phyloP scores from a whole-genome alignment of 2,888 invertebrate genomes.

The Cephonodes hylas region DNA sequence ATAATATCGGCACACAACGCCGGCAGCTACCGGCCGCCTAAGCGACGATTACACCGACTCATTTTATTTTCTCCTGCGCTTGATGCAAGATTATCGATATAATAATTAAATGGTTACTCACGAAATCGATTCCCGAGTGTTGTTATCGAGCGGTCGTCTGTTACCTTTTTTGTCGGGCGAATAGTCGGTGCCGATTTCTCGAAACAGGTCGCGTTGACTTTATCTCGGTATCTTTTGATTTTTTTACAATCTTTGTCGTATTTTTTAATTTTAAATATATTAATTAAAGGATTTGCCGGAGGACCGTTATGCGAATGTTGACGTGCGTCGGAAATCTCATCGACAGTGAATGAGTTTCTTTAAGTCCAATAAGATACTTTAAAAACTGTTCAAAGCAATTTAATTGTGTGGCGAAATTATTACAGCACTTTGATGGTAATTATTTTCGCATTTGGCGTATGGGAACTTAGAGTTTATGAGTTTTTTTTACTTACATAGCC shows the following conservation, averaged over 20 bases:
- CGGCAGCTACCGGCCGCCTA: conserved; percentile 79
- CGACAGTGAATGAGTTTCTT: background rate
- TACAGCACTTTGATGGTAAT: no score
- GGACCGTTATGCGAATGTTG: background rate
- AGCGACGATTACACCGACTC: conserved; percentile 77
- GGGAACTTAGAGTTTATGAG: no score
- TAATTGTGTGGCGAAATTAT: no score
- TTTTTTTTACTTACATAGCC: no score
- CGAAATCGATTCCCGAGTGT: conserved; percentile 80
- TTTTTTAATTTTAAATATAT: conserved; percentile 2
- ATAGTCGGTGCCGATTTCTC: conserved; percentile 38
- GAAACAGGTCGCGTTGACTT: conserved; percentile 8
- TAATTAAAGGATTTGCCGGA: background rate
- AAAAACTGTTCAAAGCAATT: background rate
- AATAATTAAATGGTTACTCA: conserved; percentile 82
- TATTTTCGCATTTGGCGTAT: no score
- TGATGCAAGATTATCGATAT: conserved; percentile 80
- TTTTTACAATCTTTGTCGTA: conserved; percentile 4
- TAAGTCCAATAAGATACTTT: background rate
- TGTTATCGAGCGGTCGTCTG: conserved; percentile 77
- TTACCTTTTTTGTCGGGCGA: conserved; percentile 68
- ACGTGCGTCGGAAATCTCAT: background rate
- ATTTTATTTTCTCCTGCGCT: conserved; percentile 67
- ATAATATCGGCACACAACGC: conserved; percentile 76
- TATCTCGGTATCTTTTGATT: conserved; percentile 7